Evolutionary conservation across 2,797 vertebrate species (phyloP), one percentile per base, ranked within the genome.

Genomic region (Eulemur coronatus): DNA sequence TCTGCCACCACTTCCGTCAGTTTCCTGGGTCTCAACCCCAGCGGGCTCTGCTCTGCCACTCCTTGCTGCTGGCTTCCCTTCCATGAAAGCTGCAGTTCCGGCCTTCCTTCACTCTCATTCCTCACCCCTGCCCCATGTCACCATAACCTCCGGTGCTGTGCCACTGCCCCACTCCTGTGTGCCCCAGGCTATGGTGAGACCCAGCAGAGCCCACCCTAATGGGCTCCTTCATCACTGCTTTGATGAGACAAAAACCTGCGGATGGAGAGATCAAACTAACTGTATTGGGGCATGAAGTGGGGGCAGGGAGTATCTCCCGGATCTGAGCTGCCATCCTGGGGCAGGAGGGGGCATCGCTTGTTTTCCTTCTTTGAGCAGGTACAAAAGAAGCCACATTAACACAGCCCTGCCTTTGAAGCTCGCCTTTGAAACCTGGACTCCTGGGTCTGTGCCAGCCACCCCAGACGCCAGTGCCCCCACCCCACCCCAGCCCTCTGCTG

Each of bases 381-480:
- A 98, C 98, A 97, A 98, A 98, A 98, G 98, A 98, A 96, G 98
- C 98, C 97, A 97, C 98, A 98, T 98, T 94, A 98, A 97, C 92
- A 95, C 43, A 92, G 76, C 17, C 43, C 75, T 76, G 90, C 93
- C 97, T 97, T 97, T 97, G 97, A 98, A 98, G 96, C 93, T 91
- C 2, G 63, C 94, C 97, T 98, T 97, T 97, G 97, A 98, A 97
- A 96, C 86, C 90, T 2, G 11, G 61, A 79, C 84, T 94, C 72
- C 95, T 98, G 98, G 97, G 76, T 89, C 76, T 87, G 63, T 94
- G 97, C 97, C 98, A 98, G 84, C 41, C n/a, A 43, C 22, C 84
- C 48, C 87, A 87, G 94, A 84, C 5, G 0, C 79, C 70, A 24
- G 33, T 15, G 28, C 69, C 69, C 33, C 63, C 63, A 70, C 30